Conservation (phyloP, 2,888 invertebrate species). For the Vesta saturnalis region DNA sequence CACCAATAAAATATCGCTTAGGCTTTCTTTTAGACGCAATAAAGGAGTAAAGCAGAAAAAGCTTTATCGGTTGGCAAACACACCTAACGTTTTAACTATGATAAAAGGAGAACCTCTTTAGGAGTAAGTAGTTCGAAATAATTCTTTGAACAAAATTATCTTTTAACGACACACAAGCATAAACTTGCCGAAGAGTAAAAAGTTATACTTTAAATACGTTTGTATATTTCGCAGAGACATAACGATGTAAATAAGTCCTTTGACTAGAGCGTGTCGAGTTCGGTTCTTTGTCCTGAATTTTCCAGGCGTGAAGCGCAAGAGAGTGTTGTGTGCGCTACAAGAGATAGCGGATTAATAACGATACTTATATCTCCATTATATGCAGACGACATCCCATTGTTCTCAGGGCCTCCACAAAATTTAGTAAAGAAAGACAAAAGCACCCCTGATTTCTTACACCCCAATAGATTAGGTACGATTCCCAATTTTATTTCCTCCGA, state of each 20-base stretch:
- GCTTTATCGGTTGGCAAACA: no score
- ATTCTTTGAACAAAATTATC: slow-evolving; percentile 21
- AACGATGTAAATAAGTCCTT: slow-evolving; percentile 49
- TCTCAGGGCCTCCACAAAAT: slow-evolving; percentile 38
- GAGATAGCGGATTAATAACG: slow-evolving; percentile 53
- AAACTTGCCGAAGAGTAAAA: slow-evolving; percentile 31
- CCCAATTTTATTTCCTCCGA: not conserved
- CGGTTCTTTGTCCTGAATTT: slow-evolving; percentile 52
- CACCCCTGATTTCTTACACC: slow-evolving; percentile 32
- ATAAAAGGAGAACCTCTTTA: not conserved
- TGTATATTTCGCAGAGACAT: slow-evolving; percentile 41
- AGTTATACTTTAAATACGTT: slow-evolving; percentile 35
- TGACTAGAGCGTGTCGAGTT: slow-evolving; percentile 50
- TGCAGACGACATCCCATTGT: slow-evolving; percentile 51
- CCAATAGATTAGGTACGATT: slow-evolving; percentile 31
- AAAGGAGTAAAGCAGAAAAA: no score
- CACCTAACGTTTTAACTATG: slow-evolving; percentile 1
- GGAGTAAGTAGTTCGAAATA: not conserved
- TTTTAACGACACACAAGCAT: slow-evolving; percentile 24
- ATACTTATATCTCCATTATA: slow-evolving; percentile 54
- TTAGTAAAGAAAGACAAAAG: slow-evolving; percentile 35
- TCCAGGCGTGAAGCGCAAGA: slow-evolving; percentile 54
- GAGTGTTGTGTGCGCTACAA: slow-evolving; percentile 45
- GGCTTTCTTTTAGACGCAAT: no score
- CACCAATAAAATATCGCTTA: no score